phyloP scores from a whole-genome alignment of 1,140 invertebrate genomes.

The Procambarus clarkii region DNA sequence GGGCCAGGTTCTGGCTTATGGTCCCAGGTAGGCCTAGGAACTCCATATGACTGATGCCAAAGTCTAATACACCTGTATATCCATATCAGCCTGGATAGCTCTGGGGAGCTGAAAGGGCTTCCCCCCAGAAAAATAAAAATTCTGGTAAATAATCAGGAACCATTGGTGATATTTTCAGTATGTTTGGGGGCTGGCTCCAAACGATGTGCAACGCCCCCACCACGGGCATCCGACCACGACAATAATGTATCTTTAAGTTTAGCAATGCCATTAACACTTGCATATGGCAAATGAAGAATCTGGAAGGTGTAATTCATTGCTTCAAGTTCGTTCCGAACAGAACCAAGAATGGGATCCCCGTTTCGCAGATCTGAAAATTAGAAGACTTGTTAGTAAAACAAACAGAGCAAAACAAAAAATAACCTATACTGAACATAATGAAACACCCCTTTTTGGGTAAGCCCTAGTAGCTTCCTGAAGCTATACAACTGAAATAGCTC shows the following conservation, averaged over 20 bases:
- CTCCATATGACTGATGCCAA: too few relatives aligned
- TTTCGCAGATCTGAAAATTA: not conserved
- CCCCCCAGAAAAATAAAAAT: not conserved
- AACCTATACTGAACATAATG: not conserved
- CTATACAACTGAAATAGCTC: too few relatives aligned
- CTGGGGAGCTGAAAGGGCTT: too few relatives aligned
- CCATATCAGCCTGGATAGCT: too few relatives aligned
- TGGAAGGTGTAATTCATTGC: constrained; percentile 50
- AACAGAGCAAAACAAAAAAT: not conserved
- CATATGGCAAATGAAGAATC: constrained; percentile 76
- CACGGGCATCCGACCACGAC: constrained; percentile 75
- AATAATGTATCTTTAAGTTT: constrained; percentile 79
- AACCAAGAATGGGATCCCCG: constrained; percentile 29
- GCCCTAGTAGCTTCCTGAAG: too few relatives aligned
- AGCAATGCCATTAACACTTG: constrained; percentile 80
- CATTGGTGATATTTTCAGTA: not conserved
- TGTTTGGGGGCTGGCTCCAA: constrained; percentile 37
- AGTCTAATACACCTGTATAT: too few relatives aligned
- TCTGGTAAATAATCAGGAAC: not conserved
- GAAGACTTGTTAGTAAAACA: not conserved
- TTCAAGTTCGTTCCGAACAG: constrained; percentile 46
- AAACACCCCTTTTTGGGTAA: too few relatives aligned
- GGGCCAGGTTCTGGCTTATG: too few relatives aligned
- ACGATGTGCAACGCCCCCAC: constrained; percentile 73
- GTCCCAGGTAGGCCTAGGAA: too few relatives aligned